Evolutionary conservation across 2,797 vertebrate species (phyloP), one percentile per base, ranked within the genome.

Genomic region (Arnoldichthys spilopterus): DNA sequence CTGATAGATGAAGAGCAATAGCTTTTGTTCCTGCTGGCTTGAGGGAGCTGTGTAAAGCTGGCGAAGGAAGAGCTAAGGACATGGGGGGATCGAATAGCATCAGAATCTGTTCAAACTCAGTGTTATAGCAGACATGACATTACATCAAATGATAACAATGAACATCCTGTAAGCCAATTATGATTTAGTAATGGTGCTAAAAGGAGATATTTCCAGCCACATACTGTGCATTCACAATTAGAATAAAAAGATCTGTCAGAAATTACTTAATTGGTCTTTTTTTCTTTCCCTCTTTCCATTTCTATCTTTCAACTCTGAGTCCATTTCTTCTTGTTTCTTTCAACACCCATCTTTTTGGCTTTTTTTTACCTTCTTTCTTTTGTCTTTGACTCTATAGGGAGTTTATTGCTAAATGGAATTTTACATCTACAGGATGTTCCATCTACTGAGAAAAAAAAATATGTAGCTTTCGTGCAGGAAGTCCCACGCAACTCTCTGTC

Each of bases 41-140:
- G 85, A 89, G 53, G 86, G 89, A 87, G 86, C 86, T 84, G 82
- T 82, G 81, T 85, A 89, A 87, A 89, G 84, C 84, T 81, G 80
- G 83, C 68, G 49, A 78, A 47, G 54, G 45, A 47, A 72, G 56
- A 58, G 84, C 43, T 72, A 30, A 82, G n/a, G 76, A 79, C 85
- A 84, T 84, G 72, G 88, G 78, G 85, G 86, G 89, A 87, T 89
- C 85, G 72, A 82, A 85, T 82, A 51, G 82, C 85, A 83, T 86
- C 81, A 73, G 86, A 66, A 47, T 40, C n/a, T 77, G 15, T 47
- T 59, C 32, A 34, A 40, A 54, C 59, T 72, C 58, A 59, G 18
- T 66, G 32, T 40, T 73, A 30, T 58, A 76, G 47, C 62, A 72
- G 45, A 79, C 67, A 13, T 63, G 72, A 12, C 81, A 18, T 64